Conservation (phyloP, 2,797 vertebrate species). For the Mycteria americana region DNA sequence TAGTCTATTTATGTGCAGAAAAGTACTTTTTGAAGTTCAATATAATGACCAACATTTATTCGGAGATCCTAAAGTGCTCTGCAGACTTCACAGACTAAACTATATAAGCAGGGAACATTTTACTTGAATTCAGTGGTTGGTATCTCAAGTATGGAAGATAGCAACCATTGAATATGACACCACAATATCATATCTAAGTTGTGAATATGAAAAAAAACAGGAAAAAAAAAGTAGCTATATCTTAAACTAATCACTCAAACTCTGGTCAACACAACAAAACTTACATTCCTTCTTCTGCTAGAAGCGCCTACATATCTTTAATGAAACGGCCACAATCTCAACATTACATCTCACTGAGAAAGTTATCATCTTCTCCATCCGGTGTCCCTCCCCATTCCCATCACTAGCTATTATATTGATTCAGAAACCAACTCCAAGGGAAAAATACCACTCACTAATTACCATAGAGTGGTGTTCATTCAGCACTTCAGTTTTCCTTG, state of each 20-base stretch:
- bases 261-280: not conserved
- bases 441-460: constrained; percentile 57
- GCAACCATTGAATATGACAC: not conserved
- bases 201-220: not conserved
- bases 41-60: not conserved
- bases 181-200: not conserved
- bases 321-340: not conserved
- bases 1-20: not conserved
- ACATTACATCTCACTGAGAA: not conserved
- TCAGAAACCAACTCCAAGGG: constrained; percentile 38
- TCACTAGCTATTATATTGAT: constrained; percentile 1
- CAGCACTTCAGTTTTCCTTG: constrained; percentile 65
- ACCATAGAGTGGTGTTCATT: constrained; percentile 61
- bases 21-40: not conserved
- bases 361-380: not conserved
- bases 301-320: not conserved
- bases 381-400: not conserved
- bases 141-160: not conserved
- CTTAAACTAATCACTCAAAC: not conserved
- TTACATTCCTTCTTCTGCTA: not conserved
- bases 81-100: not conserved
- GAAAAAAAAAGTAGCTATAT: not conserved
- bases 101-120: not conserved
- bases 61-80: not conserved
- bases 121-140: not conserved